These are phyloP conservation scores for Heloderma charlesbogerti DNA, from an alignment of 2,113 vertebrate species.

Conservation along the genomic window DNA sequence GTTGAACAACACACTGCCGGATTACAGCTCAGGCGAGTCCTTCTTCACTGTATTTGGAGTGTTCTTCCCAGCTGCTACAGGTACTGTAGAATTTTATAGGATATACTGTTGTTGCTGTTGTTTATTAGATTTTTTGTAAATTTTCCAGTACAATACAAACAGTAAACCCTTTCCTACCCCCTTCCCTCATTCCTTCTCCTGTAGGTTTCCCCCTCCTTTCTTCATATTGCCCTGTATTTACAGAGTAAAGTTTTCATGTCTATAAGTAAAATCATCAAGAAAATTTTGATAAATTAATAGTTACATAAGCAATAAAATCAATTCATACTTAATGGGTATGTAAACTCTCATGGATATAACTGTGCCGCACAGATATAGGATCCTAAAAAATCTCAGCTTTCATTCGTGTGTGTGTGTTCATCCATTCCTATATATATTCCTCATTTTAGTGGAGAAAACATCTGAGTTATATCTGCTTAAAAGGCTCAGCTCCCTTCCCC, in stretches of 20 bases:
- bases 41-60: constrained; percentile 98
- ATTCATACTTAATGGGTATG: too few species aligned
- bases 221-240: too few species aligned
- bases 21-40: constrained; percentile 90
- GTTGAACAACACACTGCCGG: constrained; percentile 85
- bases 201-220: too few species aligned
- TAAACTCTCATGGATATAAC: neutral
- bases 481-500: neutral
- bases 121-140: neutral
- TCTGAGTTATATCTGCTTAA: neutral
- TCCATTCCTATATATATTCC: too few species aligned
- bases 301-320: too few species aligned
- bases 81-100: constrained; percentile 67
- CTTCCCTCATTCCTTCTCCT: too few species aligned
- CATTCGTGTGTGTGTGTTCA: too few species aligned
- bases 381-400: neutral
- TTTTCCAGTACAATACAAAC: too few species aligned
- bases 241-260: too few species aligned
- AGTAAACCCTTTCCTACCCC: too few species aligned
- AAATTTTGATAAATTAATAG: too few species aligned
- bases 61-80: constrained; percentile 97
- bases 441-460: neutral
- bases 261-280: too few species aligned
- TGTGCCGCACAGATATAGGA: neutral
- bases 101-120: neutral